Base-by-base conservation (phyloP, 1,140 invertebrate genomes). In the Drosophila eugracilis region DNA sequence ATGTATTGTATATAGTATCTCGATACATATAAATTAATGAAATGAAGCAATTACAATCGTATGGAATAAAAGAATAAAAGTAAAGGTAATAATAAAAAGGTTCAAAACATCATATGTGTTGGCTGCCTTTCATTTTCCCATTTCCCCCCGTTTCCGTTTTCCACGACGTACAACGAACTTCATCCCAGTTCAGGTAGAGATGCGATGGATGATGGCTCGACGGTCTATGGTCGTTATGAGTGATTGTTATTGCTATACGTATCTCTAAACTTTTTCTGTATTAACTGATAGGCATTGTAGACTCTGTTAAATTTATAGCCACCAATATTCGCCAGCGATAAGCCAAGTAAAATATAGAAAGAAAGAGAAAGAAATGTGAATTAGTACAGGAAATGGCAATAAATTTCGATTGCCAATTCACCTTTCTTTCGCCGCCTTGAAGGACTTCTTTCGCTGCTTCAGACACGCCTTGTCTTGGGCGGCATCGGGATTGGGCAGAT, bases 211-310 rank as follows among this genome's bases (percentile, higher is more conserved):
- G 45, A 36, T 67, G 55, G 58, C 50, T 21, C 26, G 57, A 26
- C 45, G 45, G 54, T 17, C n/a, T 44, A 9, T 3, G 44, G 67
- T 63, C 83, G 63, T 81, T 88, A 75, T 41, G 69, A 62, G 59
- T 88, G 69, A 65, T 77, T 85, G 63, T 75, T 81, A 45, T 92
- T 95, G 73, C 93, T 94, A 89, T 95, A 95, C 49, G 94, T 95
- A 90, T 95, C 94, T 65, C 94, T 92, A 90, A 95, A 94, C 49
- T 94, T 92, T 84, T 94, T 94, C 80, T 95, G 94, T 62, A 95
- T 92, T 77, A 95, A 93, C 73, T 95, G 95, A 63, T 95, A 95
- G 3, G 94, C 94, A 71, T 94, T 95, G 36, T 95, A 92, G 12
- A 95, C 93, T 28, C 94, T 75, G 37, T 37, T 9, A 32, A 57